phyloP scores from a whole-genome alignment of 2,888 invertebrate genomes.

The Chymomyza procnemis region DNA sequence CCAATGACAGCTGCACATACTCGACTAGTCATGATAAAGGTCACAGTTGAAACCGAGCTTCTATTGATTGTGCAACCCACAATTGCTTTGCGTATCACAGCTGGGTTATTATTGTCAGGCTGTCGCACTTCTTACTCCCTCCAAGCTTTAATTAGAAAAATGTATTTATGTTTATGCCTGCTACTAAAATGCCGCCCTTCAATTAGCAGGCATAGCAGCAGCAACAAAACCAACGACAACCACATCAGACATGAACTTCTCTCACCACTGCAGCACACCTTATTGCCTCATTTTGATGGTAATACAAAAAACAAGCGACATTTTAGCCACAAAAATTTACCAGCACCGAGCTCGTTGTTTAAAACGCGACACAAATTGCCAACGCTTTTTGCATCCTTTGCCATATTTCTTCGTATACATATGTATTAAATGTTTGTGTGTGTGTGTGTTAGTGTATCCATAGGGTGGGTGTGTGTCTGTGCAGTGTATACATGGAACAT shows the following conservation, averaged over 20 bases:
- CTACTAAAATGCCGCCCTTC: constrained; percentile 13
- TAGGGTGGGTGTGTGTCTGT: constrained; percentile 20
- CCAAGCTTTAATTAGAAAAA: background rate
- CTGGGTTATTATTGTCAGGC: background rate
- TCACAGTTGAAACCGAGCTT: constrained; percentile 39
- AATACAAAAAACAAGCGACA: background rate
- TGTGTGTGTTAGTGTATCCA: constrained; percentile 16
- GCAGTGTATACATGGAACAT: constrained; percentile 49
- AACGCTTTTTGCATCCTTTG: constrained; percentile 72
- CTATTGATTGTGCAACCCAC: constrained; percentile 8
- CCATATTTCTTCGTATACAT: constrained; percentile 55
- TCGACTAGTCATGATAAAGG: constrained; percentile 31
- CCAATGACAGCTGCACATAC: background rate
- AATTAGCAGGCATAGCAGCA: constrained; percentile 45
- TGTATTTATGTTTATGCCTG: background rate
- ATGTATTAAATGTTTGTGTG: background rate
- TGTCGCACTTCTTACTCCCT: no score
- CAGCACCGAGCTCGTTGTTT: constrained; percentile 20
- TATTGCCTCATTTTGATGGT: background rate
- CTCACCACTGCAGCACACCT: background rate
- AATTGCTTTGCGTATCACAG: background rate
- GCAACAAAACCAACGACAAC: constrained; percentile 15
- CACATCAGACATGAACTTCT: background rate
- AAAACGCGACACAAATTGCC: constrained; percentile 70
- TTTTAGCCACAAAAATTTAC: background rate